phyloP scores from a whole-genome alignment of 2,888 invertebrate species.

The Napeogenes sylphis region DNA sequence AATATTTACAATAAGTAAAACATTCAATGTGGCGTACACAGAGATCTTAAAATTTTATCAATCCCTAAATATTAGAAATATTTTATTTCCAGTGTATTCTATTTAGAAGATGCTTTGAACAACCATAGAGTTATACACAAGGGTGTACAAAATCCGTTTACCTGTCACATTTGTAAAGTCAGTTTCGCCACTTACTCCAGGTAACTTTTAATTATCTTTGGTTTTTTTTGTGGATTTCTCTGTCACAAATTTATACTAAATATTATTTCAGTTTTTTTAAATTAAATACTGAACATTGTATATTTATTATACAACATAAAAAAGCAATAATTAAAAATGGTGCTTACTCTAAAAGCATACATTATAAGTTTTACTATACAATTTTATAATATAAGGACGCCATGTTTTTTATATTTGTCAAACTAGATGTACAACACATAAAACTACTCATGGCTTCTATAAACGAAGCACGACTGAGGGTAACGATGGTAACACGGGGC shows the following conservation, averaged over 20 bases:
- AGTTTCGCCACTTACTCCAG: constrained; percentile 75
- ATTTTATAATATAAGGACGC: no score
- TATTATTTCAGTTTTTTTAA: no score
- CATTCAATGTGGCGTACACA: no score
- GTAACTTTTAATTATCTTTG: constrained; percentile 37
- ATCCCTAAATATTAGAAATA: background rate
- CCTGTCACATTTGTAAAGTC: constrained; percentile 75
- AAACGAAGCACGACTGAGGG: constrained; percentile 59
- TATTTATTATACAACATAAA: no score
- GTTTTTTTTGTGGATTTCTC: no score
- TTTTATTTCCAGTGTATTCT: constrained; percentile 57
- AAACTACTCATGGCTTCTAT: constrained; percentile 73
- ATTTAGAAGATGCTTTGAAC: constrained; percentile 62
- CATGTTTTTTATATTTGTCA: background rate
- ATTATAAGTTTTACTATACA: no score
- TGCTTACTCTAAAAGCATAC: no score
- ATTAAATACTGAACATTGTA: no score
- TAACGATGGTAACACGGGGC: constrained; percentile 40
- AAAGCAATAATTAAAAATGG: no score
- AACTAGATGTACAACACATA: constrained; percentile 68
- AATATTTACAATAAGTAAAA: no score
- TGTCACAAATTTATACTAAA: no score
- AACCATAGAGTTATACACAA: constrained; percentile 63
- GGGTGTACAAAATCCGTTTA: constrained; percentile 68
- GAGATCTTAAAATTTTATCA: no score